Conservation (phyloP, 2,797 vertebrate genomes). For the Lemur catta region DNA sequence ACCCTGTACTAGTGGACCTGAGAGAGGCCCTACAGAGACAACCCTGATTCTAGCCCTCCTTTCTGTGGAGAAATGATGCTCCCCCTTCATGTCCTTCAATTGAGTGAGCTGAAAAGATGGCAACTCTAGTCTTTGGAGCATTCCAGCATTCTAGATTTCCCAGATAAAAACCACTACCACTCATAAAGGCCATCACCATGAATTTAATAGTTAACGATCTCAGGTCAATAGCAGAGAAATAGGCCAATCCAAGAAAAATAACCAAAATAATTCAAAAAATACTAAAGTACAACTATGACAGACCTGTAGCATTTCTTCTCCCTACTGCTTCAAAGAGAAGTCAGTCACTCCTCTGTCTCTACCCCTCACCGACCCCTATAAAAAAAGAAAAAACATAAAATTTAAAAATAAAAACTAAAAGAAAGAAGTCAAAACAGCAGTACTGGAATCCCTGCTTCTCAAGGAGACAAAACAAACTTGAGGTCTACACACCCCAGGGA, state of each 20-base stretch:
- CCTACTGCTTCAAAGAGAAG: not conserved
- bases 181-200: not conserved
- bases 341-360: not conserved
- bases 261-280: constrained; percentile 28
- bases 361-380: not conserved
- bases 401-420: not conserved
- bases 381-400: not conserved
- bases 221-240: not conserved
- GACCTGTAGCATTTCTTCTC: not conserved
- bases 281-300: not conserved
- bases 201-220: not conserved
- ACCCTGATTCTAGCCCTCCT: not conserved
- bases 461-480: not conserved
- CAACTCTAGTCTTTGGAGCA: not conserved
- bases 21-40: not conserved
- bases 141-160: constrained; percentile 10
- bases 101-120: not conserved
- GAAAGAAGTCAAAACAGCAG: not conserved
- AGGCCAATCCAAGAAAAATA: not conserved
- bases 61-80: not conserved
- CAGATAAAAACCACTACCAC: not conserved
- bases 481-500: not conserved
- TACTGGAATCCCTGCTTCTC: not conserved
- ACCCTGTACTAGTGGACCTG: no score
- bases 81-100: not conserved